phyloP scores from a whole-genome alignment of 2,113 vertebrate species.

The Microcebus griseorufus region DNA sequence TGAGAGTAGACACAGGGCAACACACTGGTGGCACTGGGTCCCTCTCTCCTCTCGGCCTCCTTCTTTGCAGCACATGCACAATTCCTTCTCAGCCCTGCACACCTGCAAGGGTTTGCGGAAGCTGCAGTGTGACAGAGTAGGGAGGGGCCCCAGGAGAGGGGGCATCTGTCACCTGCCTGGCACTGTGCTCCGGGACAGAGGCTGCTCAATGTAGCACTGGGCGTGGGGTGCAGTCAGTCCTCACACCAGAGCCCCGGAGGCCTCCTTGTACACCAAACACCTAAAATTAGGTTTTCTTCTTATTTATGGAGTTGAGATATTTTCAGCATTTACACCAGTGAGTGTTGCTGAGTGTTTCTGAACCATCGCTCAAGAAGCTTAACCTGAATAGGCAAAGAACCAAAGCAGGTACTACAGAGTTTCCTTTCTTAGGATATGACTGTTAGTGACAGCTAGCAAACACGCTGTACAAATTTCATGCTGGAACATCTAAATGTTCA shows the following conservation, averaged over 20 bases:
- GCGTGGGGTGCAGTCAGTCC: fast-evolving
- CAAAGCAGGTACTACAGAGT: fast-evolving
- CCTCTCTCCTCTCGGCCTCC: background rate
- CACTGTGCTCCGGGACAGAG: fast-evolving
- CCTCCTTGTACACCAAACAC: fast-evolving
- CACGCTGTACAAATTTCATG: background rate
- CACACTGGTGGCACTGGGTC: fast-evolving
- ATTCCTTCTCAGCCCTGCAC: fast-evolving
- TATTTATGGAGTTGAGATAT: background rate
- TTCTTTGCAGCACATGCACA: fast-evolving
- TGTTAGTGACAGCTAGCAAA: background rate
- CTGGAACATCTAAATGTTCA: background rate
- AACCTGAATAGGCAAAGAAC: background rate
- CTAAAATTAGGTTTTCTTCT: background rate
- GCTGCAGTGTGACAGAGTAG: fast-evolving
- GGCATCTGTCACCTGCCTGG: background rate
- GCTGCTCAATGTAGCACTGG: fast-evolving
- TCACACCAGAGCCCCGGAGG: fast-evolving
- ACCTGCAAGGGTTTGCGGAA: fast-evolving
- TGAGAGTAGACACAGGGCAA: fast-evolving
- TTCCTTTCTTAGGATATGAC: fast-evolving
- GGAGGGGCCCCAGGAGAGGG: fast-evolving
- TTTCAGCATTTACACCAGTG: background rate
- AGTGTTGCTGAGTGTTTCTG: background rate
- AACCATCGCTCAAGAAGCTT: background rate